These are phyloP conservation scores for Pantala flavescens DNA, from an alignment of 1,140 invertebrate species.

Conservation along the genomic window DNA sequence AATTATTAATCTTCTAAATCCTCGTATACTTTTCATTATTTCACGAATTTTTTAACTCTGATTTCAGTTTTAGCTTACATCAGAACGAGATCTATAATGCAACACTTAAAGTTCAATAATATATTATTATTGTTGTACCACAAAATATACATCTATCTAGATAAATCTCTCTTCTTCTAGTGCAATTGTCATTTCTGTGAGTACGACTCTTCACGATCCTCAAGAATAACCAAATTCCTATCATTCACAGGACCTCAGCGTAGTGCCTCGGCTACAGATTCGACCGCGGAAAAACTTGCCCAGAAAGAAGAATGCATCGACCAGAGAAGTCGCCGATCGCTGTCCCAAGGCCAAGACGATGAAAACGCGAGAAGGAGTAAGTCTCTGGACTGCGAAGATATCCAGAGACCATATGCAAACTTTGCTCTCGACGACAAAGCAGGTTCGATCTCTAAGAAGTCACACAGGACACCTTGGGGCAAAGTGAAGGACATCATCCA, in stretches of 20 bases:
- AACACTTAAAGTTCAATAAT: too few relatives aligned
- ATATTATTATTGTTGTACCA: too few relatives aligned
- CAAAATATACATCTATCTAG: too few relatives aligned
- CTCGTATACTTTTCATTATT: too few relatives aligned
- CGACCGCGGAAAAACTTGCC: conserved; percentile 11
- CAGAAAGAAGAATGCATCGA: neutral
- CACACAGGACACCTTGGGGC: conserved; percentile 51
- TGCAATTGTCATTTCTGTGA: too few relatives aligned
- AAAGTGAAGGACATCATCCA: conserved; percentile 62
- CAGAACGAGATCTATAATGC: too few relatives aligned
- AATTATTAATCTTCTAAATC: too few relatives aligned
- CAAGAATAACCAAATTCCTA: too few relatives aligned
- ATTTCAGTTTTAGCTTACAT: too few relatives aligned
- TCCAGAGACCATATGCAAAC: conserved; percentile 11
- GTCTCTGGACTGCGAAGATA: conserved; percentile 30
- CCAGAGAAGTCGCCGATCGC: conserved; percentile 14
- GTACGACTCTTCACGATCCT: too few relatives aligned
- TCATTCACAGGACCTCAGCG: conserved; percentile 17
- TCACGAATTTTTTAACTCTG: too few relatives aligned
- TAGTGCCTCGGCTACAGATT: conserved; percentile 21
- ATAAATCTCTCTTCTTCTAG: too few relatives aligned
- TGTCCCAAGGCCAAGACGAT: conserved; percentile 22
- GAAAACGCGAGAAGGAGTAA: conserved; percentile 29
- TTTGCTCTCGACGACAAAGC: conserved; percentile 12
- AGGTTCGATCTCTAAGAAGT: neutral